A percentile compares a stretch with the other conserved stretches of the same genome.
Evolutionary conservation across 2,113 vertebrate species (phyloP).

Genomic region (Benitochromis conjunctus): DNA sequence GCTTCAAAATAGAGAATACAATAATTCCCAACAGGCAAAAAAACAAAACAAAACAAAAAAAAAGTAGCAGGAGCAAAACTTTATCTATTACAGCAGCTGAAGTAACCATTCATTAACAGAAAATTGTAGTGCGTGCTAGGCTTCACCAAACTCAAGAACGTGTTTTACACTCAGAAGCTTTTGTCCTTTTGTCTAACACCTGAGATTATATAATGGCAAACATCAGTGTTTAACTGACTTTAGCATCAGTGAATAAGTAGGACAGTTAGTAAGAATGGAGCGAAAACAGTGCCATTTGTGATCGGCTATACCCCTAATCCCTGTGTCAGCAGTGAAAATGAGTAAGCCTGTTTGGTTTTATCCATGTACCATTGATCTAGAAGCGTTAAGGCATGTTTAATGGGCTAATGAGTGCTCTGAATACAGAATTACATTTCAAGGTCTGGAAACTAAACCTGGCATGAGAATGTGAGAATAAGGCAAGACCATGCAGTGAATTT

Average conservation of each 20-base stretch:
- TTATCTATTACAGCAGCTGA: slow-evolving; percentile 17
- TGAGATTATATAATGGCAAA: neutral
- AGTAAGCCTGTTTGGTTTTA: slow-evolving; percentile 20
- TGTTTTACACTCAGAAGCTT: neutral
- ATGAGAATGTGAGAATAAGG: slow-evolving; percentile 1
- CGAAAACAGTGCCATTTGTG: neutral
- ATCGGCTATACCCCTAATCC: neutral
- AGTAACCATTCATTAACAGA: neutral
- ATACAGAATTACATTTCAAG: slow-evolving; percentile 54
- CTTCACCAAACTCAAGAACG: neutral
- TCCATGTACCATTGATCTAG: slow-evolving; percentile 5
- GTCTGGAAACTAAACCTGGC: slow-evolving; percentile 52
- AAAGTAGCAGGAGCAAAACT: neutral
- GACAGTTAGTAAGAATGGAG: neutral
- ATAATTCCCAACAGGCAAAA: neutral
- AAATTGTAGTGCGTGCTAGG: neutral
- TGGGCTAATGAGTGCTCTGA: slow-evolving; percentile 2
- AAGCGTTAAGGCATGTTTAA: slow-evolving; percentile 64
- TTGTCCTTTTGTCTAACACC: neutral
- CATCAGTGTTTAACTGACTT: neutral
- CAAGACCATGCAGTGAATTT: neutral
- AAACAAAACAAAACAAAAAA: neutral
- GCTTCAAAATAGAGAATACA: neutral
- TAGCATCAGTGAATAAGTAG: neutral
- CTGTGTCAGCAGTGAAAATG: neutral